phyloP scores from a whole-genome alignment of 2,888 invertebrate species.

The Phrixothrix hirtus region DNA sequence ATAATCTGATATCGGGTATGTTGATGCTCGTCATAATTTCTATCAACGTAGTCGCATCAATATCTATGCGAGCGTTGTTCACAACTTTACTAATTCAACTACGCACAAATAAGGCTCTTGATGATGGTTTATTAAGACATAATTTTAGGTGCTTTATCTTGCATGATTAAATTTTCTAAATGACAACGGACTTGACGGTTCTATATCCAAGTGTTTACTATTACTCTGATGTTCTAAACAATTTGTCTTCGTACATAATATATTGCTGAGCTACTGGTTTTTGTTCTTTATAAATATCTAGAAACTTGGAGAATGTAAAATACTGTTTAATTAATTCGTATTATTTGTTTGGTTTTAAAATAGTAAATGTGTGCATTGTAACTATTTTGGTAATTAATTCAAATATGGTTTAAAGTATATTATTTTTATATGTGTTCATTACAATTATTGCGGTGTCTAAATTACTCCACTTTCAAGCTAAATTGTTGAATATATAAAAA shows the following conservation, averaged over 20 bases:
- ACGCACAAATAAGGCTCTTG: slow-evolving; percentile 19
- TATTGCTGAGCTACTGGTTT: too few species aligned
- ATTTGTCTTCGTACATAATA: not conserved
- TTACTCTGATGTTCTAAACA: not conserved
- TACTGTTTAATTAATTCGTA: too few species aligned
- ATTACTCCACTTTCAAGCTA: too few species aligned
- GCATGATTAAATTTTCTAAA: not conserved
- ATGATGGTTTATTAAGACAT: slow-evolving; percentile 19
- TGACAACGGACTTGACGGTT: not conserved
- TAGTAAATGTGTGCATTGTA: too few species aligned
- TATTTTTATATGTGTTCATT: too few species aligned
- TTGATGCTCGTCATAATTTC: slow-evolving; percentile 25
- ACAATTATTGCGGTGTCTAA: too few species aligned
- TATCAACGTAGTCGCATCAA: slow-evolving; percentile 16
- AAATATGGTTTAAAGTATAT: too few species aligned
- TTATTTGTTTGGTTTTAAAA: too few species aligned
- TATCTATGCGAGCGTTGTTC: slow-evolving; percentile 22
- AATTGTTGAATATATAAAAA: too few species aligned
- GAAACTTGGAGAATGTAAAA: too few species aligned
- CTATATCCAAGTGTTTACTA: not conserved
- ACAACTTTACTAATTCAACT: slow-evolving; percentile 25
- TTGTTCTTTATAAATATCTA: too few species aligned
- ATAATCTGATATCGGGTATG: slow-evolving; percentile 1
- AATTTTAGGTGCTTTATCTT: slow-evolving; percentile 5
- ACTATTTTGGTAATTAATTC: too few species aligned